These are phyloP conservation scores for Phylloscopus trochiloides DNA, from an alignment of 2,113 vertebrate genomes.

Conservation along the genomic window DNA sequence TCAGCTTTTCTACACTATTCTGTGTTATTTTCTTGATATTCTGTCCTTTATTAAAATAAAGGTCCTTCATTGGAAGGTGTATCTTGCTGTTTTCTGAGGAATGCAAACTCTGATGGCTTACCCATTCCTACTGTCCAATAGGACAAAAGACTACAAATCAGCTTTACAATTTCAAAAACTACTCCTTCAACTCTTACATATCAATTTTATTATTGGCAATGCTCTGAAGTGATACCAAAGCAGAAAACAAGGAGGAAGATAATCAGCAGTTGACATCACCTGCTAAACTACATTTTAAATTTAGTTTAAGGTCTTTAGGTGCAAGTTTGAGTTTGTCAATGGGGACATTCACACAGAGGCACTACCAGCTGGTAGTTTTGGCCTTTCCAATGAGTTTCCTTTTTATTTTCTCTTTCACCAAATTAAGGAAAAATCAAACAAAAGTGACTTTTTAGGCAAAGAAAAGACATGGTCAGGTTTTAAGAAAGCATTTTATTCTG, in stretches of 20 bases:
- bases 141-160: background rate
- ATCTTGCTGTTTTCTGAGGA: background rate
- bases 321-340: background rate
- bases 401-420: background rate
- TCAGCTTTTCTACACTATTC: background rate
- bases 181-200: background rate
- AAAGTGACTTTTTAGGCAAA: background rate
- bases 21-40: background rate
- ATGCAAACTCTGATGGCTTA: background rate
- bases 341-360: background rate
- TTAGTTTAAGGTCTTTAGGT: background rate
- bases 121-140: background rate
- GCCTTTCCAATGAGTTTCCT: background rate
- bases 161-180: background rate
- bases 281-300: background rate
- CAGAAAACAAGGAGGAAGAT: background rate
- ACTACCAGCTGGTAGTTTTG: background rate
- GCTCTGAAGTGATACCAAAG: background rate
- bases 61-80: background rate
- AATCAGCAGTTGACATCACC: background rate
- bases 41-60: background rate
- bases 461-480: background rate
- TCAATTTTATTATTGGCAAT: background rate
- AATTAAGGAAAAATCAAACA: background rate
- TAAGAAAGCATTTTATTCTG: conserved; percentile 19